Evolutionary conservation across 2,797 vertebrate species (phyloP), one percentile per base, ranked within the genome.

Genomic region (Micrastur ruficollis): DNA sequence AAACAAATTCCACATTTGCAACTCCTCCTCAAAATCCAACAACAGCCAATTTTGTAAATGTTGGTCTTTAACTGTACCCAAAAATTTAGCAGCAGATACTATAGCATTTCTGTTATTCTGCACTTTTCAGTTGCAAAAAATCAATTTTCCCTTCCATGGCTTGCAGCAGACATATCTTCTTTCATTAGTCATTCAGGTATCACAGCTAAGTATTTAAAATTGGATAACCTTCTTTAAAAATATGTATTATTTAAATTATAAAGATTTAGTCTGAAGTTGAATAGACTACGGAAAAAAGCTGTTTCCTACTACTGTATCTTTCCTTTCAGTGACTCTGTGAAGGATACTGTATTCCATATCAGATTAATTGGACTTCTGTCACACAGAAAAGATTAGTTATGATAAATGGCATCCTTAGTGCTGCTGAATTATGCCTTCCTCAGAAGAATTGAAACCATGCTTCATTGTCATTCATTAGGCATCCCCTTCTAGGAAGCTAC

Each of bases 301-400:
- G 73, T 94, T 95, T 97, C 81, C 93, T 96, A 93, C 84, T 83
- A 89, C 81, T 5, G 1, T 47, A 32, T 78, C 70, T 91, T 92
- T 91, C 74, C 93, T 96, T 53, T 63, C 16, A 73, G 67, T 21
- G 47, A 44, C n/a, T 61, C 70, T 89, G 91, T 90, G 92, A 96
- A 94, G 65, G n/a, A 44, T 31, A 81, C 31, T 49, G 62, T 78
- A 89, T 91, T 96, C 79, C 32, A 20, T 53, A 86, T 84, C 90
- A 94, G 81, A 94, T 79, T 95, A 97, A 96, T 50, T 94, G 80
- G 84, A 96, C 72, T 90, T 93, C 85, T 93, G 92, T 96, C 96
- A 96, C 61, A 91, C 6, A 8, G 91, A 91, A 96, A 96, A 92
- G 44, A 95, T 74, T 38, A 91, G 78, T n/a, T 68, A 86, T 9